Conservation (phyloP, 2,888 invertebrate species). For the Enchytraeus crypticus region DNA sequence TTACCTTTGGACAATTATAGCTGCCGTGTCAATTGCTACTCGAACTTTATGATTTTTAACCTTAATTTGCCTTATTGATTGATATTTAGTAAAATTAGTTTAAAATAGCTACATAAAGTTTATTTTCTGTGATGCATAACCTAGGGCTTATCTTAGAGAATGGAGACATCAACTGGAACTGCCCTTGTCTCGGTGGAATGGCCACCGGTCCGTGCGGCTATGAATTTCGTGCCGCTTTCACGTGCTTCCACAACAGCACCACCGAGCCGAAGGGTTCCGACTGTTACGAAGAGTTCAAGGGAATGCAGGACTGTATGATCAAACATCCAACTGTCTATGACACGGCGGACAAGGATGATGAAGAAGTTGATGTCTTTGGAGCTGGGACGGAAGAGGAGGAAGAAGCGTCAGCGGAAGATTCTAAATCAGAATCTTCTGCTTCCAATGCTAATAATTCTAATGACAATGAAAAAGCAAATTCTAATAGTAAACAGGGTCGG, state of each 20-base stretch:
- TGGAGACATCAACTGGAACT: slow-evolving; percentile 91
- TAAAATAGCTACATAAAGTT: background rate
- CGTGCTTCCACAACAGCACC: slow-evolving; percentile 74
- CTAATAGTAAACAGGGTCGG: too few species aligned
- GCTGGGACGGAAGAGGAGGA: background rate
- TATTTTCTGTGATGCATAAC: background rate
- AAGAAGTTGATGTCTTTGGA: background rate
- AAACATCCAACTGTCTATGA: slow-evolving; percentile 52
- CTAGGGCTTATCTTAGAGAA: slow-evolving; percentile 68
- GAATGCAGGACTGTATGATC: slow-evolving; percentile 83
- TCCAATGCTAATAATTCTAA: background rate
- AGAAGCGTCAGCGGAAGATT: background rate
- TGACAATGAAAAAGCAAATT: too few species aligned
- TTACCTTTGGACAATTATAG: too few species aligned
- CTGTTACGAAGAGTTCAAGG: slow-evolving; percentile 79
- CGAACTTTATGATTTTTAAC: too few species aligned
- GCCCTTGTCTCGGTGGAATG: slow-evolving; percentile 95
- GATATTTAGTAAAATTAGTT: background rate
- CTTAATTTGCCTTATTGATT: too few species aligned
- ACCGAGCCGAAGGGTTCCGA: slow-evolving; percentile 86
- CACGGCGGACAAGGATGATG: slow-evolving; percentile 6
- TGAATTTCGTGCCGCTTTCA: slow-evolving; percentile 85
- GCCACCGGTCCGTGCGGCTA: slow-evolving; percentile 89
- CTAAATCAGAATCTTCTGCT: background rate
- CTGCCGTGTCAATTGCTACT: too few species aligned